A percentile compares a stretch with the other conserved stretches of the same genome.
Evolutionary conservation across 2,113 vertebrate species (phyloP).

Genomic region (Callionymus lyra): DNA sequence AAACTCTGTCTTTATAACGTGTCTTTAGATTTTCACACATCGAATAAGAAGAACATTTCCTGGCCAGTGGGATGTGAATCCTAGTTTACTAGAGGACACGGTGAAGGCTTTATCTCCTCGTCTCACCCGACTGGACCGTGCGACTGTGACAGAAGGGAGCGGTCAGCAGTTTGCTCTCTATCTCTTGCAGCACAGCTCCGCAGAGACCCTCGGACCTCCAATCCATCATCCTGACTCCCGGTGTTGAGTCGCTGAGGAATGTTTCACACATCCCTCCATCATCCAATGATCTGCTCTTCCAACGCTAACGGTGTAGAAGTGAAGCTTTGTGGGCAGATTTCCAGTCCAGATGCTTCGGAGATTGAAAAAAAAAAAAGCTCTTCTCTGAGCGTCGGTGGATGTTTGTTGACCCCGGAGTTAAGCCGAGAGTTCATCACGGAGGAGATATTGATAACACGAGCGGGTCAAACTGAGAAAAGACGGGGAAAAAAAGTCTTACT

Average conservation of each 20-base stretch:
- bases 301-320: too few relatives aligned
- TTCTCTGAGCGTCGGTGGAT: neutral
- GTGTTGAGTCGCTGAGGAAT: constrained; percentile 32
- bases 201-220: constrained; percentile 10
- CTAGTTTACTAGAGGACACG: too few relatives aligned
- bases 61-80: too few relatives aligned
- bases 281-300: too few relatives aligned
- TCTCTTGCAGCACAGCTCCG: constrained; percentile 25
- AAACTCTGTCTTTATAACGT: too few relatives aligned
- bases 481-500: neutral
- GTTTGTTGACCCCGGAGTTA: neutral
- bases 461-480: neutral
- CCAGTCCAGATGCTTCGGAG: neutral
- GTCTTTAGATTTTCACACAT: too few relatives aligned
- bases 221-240: constrained; percentile 35
- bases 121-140: neutral
- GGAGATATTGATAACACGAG: neutral
- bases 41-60: too few relatives aligned
- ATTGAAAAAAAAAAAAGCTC: neutral
- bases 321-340: too few relatives aligned
- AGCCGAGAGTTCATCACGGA: neutral
- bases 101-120: too few relatives aligned
- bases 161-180: constrained; percentile 45
- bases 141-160: constrained; percentile 23
- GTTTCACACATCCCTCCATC: too few relatives aligned